phyloP scores from a whole-genome alignment of 1,140 invertebrate genomes.

The Trinorchestia longiramus region DNA sequence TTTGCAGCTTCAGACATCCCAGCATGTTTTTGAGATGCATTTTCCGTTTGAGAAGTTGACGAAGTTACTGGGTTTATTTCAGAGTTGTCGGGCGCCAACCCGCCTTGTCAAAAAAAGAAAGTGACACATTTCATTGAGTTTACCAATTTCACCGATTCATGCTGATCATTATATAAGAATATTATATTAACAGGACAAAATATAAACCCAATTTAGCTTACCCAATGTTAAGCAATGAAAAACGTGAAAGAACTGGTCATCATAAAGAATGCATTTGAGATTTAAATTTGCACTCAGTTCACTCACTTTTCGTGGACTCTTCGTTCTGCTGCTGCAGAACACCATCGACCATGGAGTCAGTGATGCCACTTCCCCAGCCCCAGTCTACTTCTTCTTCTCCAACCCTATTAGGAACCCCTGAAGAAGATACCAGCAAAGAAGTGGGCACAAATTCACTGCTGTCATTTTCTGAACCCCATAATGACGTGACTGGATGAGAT shows the following conservation, averaged over 20 bases:
- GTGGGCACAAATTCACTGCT: background rate
- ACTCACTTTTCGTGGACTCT: background rate
- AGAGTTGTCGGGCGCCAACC: background rate
- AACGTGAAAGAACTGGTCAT: no score
- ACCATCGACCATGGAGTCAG: background rate
- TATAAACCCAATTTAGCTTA: background rate
- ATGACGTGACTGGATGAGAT: background rate
- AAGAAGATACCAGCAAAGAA: background rate
- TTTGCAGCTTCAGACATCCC: background rate
- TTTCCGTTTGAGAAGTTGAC: background rate
- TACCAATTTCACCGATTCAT: background rate
- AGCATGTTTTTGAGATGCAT: background rate
- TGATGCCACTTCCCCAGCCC: conserved; percentile 28
- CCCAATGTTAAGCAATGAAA: background rate
- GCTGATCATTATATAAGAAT: background rate
- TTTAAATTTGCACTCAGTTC: background rate
- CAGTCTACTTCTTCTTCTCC: conserved; percentile 17
- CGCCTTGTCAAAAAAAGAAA: background rate
- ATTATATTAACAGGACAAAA: background rate
- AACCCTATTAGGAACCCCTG: background rate
- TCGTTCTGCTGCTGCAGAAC: background rate
- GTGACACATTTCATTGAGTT: background rate
- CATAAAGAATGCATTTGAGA: no score
- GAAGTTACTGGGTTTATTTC: background rate
- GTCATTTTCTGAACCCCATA: background rate